These are phyloP conservation scores for Megaceryle maxima DNA, from an alignment of 2,113 vertebrate genomes.

Conservation along the genomic window DNA sequence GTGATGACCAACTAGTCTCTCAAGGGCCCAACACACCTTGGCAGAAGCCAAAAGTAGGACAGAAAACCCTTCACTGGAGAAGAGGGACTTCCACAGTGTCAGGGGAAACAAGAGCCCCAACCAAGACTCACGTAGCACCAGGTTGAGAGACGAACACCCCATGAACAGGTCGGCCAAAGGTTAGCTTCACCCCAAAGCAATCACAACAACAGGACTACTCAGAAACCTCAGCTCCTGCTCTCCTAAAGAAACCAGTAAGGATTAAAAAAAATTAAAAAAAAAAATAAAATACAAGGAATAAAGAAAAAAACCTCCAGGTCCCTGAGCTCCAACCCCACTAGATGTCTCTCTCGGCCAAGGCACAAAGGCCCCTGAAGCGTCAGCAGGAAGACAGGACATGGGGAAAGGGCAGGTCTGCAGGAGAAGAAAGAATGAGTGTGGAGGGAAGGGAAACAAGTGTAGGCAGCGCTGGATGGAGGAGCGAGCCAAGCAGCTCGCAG, in stretches of 20 bases:
- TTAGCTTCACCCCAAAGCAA: not conserved
- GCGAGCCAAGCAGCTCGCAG: not conserved
- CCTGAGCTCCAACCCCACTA: not conserved
- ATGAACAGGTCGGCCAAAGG: not conserved
- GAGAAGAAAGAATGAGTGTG: not conserved
- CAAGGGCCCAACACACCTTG: not conserved
- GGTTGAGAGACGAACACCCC: too few relatives aligned
- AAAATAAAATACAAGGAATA: not conserved
- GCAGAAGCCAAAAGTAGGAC: rapidly evolving
- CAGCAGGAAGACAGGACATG: not conserved
- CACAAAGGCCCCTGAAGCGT: not conserved
- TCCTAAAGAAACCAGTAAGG: not conserved
- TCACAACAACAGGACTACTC: rapidly evolving
- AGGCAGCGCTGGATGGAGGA: not conserved
- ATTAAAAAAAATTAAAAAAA: not conserved
- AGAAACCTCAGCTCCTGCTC: not conserved
- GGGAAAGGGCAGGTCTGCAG: not conserved
- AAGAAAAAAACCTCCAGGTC: not conserved
- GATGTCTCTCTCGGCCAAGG: conserved; percentile 19
- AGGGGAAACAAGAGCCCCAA: not conserved
- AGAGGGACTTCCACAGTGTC: not conserved
- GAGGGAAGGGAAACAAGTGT: not conserved
- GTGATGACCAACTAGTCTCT: not conserved
- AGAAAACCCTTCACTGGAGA: not conserved
- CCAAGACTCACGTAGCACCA: rapidly evolving